These are phyloP conservation scores for Apomyelois bistriatella DNA, from an alignment of 2,888 invertebrate genomes.

Conservation along the genomic window DNA sequence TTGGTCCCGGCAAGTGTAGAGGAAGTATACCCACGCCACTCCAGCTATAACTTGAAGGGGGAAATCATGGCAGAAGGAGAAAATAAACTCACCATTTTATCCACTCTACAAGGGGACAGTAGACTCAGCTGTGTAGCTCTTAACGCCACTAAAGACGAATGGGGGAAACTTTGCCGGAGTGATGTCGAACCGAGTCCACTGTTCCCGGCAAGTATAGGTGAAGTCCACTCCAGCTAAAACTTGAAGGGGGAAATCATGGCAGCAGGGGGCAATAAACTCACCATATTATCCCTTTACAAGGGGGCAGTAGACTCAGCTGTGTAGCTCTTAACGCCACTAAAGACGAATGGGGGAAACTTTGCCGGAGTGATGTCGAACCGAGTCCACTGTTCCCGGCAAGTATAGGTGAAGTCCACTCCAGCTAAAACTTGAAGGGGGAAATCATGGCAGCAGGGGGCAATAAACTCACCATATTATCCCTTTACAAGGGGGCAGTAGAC, in stretches of 20 bases:
- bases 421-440: slow-evolving; percentile 76
- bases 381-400: slow-evolving; percentile 81
- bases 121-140: slow-evolving; percentile 86
- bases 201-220: slow-evolving; percentile 82
- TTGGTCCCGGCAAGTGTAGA: slow-evolving; percentile 83
- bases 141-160: slow-evolving; percentile 91
- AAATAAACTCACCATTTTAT: too few relatives aligned
- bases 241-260: too few relatives aligned
- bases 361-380: slow-evolving; percentile 85
- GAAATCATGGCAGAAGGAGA: too few relatives aligned
- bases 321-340: slow-evolving; percentile 91
- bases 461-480: background rate
- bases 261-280: too few relatives aligned
- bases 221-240: slow-evolving; percentile 89
- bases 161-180: slow-evolving; percentile 88
- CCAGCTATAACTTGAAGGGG: slow-evolving; percentile 85
- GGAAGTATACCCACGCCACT: slow-evolving; percentile 92
- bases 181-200: slow-evolving; percentile 85
- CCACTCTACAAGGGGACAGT: slow-evolving; percentile 78
- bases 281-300: slow-evolving; percentile 40
- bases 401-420: slow-evolving; percentile 88
- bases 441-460: too few relatives aligned
- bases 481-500: slow-evolving; percentile 81
- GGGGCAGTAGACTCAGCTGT: slow-evolving; percentile 85
- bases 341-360: slow-evolving; percentile 91